Percentiles rank a stretch among this genome's conserved stretches.
Conservation (phyloP, 1,140 invertebrate genomes). For the Aradophagus sp. region DNA sequence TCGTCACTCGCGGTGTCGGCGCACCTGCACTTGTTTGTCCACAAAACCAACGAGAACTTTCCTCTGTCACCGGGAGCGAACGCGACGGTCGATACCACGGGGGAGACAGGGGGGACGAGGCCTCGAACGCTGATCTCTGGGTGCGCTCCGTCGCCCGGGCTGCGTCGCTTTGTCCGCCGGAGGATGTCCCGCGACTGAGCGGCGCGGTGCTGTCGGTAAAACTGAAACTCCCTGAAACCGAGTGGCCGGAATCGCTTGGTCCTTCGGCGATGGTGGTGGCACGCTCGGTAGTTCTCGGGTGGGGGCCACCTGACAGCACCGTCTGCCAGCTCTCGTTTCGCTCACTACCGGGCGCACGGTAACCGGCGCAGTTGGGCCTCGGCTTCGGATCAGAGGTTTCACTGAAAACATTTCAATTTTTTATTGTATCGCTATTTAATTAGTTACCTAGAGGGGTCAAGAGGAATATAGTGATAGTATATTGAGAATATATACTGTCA, state of each 20-base stretch:
- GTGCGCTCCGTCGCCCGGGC: too few species aligned
- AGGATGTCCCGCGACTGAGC: constrained; percentile 32
- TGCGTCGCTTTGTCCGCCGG: constrained; percentile 22
- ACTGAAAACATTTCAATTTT: too few species aligned
- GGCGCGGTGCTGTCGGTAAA: constrained; percentile 60
- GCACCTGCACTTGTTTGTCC: constrained; percentile 42
- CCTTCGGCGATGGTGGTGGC: constrained; percentile 43
- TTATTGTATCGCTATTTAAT: too few species aligned
- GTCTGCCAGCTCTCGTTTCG: constrained; percentile 54
- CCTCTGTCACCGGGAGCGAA: not conserved
- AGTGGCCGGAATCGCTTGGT: constrained; percentile 38
- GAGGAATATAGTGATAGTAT: too few species aligned
- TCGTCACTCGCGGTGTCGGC: constrained; percentile 42
- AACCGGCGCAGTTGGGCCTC: too few species aligned
- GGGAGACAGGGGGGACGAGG: not conserved
- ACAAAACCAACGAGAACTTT: not conserved
- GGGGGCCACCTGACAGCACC: constrained; percentile 52
- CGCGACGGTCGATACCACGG: not conserved
- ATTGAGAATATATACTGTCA: too few species aligned
- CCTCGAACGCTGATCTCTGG: too few species aligned
- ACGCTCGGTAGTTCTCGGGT: constrained; percentile 37
- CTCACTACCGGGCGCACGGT: too few species aligned
- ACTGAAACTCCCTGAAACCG: constrained; percentile 60
- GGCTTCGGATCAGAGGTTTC: too few species aligned
- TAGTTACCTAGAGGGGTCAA: too few species aligned